These are phyloP conservation scores for Chrysocyon brachyurus DNA, from an alignment of 2,797 vertebrate species.

Conservation along the genomic window DNA sequence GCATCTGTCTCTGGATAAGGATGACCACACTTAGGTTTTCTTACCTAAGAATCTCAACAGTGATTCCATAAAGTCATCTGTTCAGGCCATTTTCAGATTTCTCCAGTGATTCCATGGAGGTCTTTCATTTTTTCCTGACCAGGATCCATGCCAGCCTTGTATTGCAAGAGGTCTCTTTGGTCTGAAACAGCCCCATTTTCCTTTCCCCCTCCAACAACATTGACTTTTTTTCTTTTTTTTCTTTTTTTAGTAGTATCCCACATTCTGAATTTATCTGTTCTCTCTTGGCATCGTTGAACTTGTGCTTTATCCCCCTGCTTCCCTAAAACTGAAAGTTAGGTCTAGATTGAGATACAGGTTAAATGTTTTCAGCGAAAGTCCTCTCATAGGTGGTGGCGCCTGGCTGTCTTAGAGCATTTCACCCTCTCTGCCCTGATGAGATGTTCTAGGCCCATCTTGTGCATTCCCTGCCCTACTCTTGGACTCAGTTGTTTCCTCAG, in stretches of 20 bases:
- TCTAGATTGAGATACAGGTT: background rate
- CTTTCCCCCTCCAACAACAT: no score
- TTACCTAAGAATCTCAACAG: background rate
- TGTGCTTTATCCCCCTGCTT: background rate
- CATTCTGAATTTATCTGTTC: constrained; percentile 27
- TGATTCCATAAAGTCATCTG: background rate
- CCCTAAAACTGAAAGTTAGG: background rate
- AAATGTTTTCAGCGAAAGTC: background rate
- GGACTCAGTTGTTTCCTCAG: background rate
- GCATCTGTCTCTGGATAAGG: background rate
- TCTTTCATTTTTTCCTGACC: background rate
- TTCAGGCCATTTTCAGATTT: background rate
- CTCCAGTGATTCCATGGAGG: background rate
- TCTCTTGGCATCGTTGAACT: background rate
- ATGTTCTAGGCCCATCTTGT: background rate
- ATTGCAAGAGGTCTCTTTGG: background rate
- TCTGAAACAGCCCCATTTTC: background rate
- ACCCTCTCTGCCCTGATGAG: background rate
- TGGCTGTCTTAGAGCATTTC: background rate
- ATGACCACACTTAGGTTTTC: background rate
- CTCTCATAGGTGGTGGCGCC: background rate
- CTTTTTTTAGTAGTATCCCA: background rate
- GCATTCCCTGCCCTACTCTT: background rate
- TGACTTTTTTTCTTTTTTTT: background rate
- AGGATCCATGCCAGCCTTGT: background rate